These are phyloP conservation scores for Tokudaia muenninki DNA, from an alignment of 2,797 vertebrate species.

Conservation along the genomic window DNA sequence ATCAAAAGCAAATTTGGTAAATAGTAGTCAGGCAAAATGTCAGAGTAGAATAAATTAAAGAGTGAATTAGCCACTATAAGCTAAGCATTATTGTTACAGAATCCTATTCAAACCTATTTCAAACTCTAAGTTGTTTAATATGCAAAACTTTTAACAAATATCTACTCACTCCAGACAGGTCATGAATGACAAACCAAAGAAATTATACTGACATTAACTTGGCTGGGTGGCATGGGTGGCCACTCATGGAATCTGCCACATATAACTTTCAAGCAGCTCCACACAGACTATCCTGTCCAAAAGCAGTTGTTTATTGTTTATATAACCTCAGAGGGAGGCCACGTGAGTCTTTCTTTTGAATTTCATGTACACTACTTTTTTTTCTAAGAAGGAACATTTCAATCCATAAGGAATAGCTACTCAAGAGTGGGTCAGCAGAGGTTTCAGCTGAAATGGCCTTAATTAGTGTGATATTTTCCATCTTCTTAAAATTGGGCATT, in stretches of 20 bases:
- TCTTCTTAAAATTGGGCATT: slow-evolving; percentile 26
- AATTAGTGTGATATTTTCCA: neutral
- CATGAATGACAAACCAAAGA: neutral
- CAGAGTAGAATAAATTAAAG: neutral
- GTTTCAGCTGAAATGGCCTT: slow-evolving; percentile 12
- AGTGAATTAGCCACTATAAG: slow-evolving; percentile 23
- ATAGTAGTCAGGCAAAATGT: slow-evolving; percentile 38
- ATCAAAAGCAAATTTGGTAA: slow-evolving; percentile 36
- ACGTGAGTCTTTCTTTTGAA: neutral
- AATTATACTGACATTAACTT: neutral
- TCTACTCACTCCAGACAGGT: neutral
- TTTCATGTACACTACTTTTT: neutral
- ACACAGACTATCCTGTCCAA: neutral
- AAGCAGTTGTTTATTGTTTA: neutral
- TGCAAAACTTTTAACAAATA: neutral
- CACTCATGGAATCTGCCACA: neutral
- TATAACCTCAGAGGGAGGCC: neutral
- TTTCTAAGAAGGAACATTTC: neutral
- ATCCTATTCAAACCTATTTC: slow-evolving; percentile 37
- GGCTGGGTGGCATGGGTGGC: neutral
- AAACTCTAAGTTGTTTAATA: slow-evolving; percentile 46
- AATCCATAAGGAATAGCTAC: neutral
- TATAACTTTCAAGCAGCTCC: neutral
- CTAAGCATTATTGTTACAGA: neutral
- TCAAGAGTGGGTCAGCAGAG: neutral